phyloP scores from a whole-genome alignment of 2,888 invertebrate species.

The Heliothis peltigera region DNA sequence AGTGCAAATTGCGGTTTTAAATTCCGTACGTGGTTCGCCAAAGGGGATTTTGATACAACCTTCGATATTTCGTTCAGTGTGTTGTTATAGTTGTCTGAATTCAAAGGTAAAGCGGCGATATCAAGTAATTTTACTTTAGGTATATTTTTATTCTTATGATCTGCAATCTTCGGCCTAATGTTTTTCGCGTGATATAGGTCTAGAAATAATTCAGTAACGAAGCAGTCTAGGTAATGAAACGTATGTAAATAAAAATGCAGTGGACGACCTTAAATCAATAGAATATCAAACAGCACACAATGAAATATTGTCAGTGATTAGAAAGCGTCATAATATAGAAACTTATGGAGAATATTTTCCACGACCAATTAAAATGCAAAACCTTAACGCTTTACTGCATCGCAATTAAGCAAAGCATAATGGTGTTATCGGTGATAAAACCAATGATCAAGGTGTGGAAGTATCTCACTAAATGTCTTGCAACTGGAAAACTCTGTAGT shows the following conservation, averaged over 20 bases:
- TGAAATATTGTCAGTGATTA: conserved; percentile 19
- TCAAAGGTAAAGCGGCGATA: too few relatives aligned
- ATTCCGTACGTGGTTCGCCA: conserved; percentile 9
- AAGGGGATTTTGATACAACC: conserved; percentile 3
- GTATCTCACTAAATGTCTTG: conserved; percentile 27
- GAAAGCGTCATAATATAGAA: conserved; percentile 30
- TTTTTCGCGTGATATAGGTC: too few relatives aligned
- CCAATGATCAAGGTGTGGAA: conserved; percentile 33
- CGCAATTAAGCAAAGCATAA: conserved; percentile 36
- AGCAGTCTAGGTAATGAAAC: too few relatives aligned
- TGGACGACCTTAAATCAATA: not conserved
- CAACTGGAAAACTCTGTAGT: conserved; percentile 16
- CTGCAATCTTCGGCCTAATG: too few relatives aligned
- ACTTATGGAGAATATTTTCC: conserved; percentile 16
- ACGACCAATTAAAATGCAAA: conserved; percentile 38
- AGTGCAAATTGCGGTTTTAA: conserved; percentile 41
- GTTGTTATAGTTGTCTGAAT: not conserved
- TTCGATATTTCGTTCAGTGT: not conserved
- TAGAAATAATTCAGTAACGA: too few relatives aligned
- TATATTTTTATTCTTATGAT: too few relatives aligned
- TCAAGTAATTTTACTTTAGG: too few relatives aligned
- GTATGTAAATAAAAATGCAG: not conserved
- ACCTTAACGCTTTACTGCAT: conserved; percentile 29
- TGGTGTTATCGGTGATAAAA: conserved; percentile 36
- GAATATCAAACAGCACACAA: conserved; percentile 4